A percentile compares a stretch with the other conserved stretches of the same genome.
Evolutionary conservation across 2,888 invertebrate species (phyloP).

Genomic region (Griposia aprilina): DNA sequence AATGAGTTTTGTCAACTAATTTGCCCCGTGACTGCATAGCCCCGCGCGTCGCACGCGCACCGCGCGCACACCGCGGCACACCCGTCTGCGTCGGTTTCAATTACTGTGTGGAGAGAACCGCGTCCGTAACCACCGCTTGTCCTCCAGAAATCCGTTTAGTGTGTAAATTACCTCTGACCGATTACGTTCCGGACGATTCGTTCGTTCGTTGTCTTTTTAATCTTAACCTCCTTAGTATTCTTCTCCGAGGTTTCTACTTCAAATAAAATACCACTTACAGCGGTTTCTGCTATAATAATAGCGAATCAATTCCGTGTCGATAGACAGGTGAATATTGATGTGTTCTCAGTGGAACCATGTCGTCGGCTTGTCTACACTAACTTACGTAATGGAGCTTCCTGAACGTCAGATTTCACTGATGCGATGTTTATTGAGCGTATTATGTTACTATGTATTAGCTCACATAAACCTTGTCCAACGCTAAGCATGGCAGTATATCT

Average conservation of each 20-base stretch:
- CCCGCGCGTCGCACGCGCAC: neutral
- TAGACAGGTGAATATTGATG: neutral
- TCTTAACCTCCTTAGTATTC: slow-evolving; percentile 7
- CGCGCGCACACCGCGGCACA: too few relatives aligned
- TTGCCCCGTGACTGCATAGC: neutral
- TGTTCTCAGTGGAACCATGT: neutral
- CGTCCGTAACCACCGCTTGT: slow-evolving; percentile 5
- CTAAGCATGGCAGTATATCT: neutral
- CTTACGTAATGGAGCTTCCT: neutral
- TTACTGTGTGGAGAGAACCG: neutral
- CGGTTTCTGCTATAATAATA: neutral
- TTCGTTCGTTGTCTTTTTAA: slow-evolving; percentile 16
- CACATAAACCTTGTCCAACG: neutral
- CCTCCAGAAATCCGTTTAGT: slow-evolving; percentile 13
- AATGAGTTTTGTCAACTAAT: too few relatives aligned
- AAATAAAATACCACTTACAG: neutral
- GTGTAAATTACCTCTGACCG: slow-evolving; percentile 25
- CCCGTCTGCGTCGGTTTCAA: neutral
- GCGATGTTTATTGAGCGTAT: neutral
- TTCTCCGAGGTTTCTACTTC: neutral
- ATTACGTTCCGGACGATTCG: slow-evolving; percentile 13
- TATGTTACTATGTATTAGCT: neutral
- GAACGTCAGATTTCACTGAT: neutral
- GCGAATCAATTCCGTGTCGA: neutral
- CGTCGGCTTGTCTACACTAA: neutral